Base-by-base conservation (phyloP, 2,797 vertebrate genomes). In the Notamacropus eugenii region DNA sequence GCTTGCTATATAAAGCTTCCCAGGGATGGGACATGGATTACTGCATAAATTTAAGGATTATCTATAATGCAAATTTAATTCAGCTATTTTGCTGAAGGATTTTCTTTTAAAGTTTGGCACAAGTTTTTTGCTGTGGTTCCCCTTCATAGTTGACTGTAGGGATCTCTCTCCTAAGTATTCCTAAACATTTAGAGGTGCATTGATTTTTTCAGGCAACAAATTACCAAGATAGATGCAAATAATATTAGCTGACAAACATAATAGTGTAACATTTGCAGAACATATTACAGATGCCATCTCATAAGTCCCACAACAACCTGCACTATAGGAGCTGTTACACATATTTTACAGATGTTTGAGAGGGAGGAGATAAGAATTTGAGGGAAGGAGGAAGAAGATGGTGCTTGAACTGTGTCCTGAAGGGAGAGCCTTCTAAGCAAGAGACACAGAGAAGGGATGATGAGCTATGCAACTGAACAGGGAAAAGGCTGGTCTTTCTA, bases 311-410 rank as follows among this genome's bases (percentile, higher is more conserved):
- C 40, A 55, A 90, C 24, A 95, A 91, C 46, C 24, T 55, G 12
- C 91, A 34, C 67, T 19, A 27, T 55, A 96, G 57, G 29, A 90
- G 55, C 16, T 91, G 91, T 54, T 94, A 55, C 57, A 57, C 91
- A 16, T n/a, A 93, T 74, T 96, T 95, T 97, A 94, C 67, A 92
- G 5, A 27, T n/a, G n/a, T 74, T 74, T 74, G n/a, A 74, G n/a
- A 34, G 59, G 31, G 67, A 74, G n/a, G 14, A 22, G 16, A 6
- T 19, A 40, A n/a, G 67, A 74, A 74, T n/a, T 22, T 74, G 34
- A 74, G 6, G n/a, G n/a, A 3, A 74, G 40, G 14, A 74, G 29
- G 59, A 34, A 74, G 16, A 74, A 74, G 6, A n/a, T 40, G 14
- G 16, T n/a, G 34, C n/a, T 22, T 74, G 19, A 19, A 40, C n/a